Conservation (phyloP, 2,888 invertebrate species). For the Blomia tropicalis region DNA sequence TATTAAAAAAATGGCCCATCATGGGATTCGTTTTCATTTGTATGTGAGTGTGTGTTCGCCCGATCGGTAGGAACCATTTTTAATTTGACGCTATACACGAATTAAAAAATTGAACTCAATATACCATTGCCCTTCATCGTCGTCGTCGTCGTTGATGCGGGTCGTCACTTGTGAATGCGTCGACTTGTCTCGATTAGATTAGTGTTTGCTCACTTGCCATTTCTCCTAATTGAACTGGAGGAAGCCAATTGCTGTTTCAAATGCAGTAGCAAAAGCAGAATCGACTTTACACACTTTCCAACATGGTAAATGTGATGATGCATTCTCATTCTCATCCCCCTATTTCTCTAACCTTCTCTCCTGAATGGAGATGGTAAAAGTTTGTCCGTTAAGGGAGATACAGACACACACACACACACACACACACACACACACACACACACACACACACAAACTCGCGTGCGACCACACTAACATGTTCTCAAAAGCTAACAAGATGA, state of each 20-base stretch:
- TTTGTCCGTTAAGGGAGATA: background rate
- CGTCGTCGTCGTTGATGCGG: background rate
- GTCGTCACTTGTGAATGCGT: background rate
- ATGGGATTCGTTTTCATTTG: background rate
- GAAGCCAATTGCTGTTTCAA: too few relatives aligned
- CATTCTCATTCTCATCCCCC: too few relatives aligned
- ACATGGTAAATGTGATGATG: too few relatives aligned
- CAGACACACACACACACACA: too few relatives aligned
- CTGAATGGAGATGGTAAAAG: background rate
- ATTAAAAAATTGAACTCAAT: background rate
- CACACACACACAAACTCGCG: too few relatives aligned
- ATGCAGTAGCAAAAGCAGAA: too few relatives aligned
- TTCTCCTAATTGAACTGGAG: conserved; percentile 1
- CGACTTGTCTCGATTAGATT: conserved; percentile 1
- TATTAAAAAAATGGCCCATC: background rate
- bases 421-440: too few relatives aligned
- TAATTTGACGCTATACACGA: background rate
- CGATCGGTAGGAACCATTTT: background rate
- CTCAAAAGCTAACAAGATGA: conserved; percentile 6
- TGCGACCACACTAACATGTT: conserved; percentile 6
- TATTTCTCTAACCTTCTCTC: background rate
- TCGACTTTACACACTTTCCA: too few relatives aligned
- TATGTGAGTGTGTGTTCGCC: background rate
- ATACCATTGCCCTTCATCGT: too few relatives aligned
- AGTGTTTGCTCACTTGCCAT: background rate